Conservation (phyloP, 2,888 invertebrate genomes). For the Ctenicera cuprea region DNA sequence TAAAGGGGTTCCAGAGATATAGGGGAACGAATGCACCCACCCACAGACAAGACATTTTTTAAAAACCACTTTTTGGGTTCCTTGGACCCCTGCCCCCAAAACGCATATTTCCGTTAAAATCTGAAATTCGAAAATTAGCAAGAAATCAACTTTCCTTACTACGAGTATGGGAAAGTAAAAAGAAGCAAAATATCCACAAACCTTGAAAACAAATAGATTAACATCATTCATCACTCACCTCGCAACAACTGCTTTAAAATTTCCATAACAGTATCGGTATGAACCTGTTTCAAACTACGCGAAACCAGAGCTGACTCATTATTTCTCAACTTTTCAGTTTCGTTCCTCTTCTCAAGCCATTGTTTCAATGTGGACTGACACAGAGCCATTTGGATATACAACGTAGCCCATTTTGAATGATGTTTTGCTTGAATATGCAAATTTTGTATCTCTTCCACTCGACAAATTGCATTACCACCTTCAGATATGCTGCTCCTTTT, state of each 20-base stretch:
- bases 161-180: too few species aligned
- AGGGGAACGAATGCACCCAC: too few species aligned
- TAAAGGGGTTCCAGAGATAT: too few species aligned
- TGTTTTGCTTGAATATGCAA: slow-evolving; percentile 58
- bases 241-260: slow-evolving; percentile 83
- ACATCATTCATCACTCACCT: slow-evolving; percentile 59
- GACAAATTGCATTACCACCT: slow-evolving; percentile 66
- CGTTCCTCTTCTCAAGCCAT: slow-evolving; percentile 83
- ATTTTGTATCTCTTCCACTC: slow-evolving; percentile 63
- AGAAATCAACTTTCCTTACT: too few species aligned
- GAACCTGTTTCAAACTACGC: slow-evolving; percentile 58
- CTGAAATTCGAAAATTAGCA: too few species aligned
- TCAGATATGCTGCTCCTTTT: slow-evolving; percentile 68
- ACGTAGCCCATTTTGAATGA: slow-evolving; percentile 79
- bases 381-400: slow-evolving; percentile 90
- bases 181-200: not conserved
- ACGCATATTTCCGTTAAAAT: too few species aligned
- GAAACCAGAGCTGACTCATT: slow-evolving; percentile 62
- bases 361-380: slow-evolving; percentile 85
- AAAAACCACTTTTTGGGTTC: too few species aligned
- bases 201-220: not conserved
- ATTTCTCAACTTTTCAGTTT: slow-evolving; percentile 55
- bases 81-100: too few species aligned
- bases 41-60: too few species aligned
- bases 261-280: slow-evolving; percentile 74